These are phyloP conservation scores for Pontoporia blainvillei DNA, from an alignment of 2,113 vertebrate species.

Conservation along the genomic window DNA sequence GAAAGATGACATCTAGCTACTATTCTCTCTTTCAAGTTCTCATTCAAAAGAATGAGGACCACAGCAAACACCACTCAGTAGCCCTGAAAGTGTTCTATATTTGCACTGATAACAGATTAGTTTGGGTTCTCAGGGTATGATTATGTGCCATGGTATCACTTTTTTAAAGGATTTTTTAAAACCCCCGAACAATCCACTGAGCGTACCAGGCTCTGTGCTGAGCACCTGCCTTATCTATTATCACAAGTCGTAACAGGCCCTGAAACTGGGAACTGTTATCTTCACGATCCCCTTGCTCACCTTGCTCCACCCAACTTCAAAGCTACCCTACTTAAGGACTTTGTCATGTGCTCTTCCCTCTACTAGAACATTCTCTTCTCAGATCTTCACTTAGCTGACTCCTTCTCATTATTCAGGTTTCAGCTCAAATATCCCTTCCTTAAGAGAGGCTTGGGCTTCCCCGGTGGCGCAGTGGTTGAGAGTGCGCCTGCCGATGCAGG, in stretches of 20 bases:
- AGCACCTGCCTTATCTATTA: neutral
- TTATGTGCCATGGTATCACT: neutral
- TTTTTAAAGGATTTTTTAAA: neutral
- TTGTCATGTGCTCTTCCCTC: neutral
- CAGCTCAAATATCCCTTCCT: neutral
- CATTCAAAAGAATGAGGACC: neutral
- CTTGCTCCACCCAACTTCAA: neutral
- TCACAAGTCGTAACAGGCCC: no score
- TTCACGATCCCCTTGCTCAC: neutral
- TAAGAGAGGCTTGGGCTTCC: no score
- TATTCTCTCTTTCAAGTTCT: neutral
- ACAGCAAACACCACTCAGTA: neutral
- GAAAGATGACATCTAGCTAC: neutral
- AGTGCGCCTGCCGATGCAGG: no score
- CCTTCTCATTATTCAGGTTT: neutral
- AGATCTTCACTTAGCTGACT: neutral
- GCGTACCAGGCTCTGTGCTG: neutral
- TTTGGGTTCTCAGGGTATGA: neutral
- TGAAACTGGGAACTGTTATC: neutral
- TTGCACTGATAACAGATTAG: neutral
- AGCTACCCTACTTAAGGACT: neutral
- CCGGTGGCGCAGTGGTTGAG: no score
- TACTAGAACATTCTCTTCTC: neutral
- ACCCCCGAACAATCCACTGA: neutral
- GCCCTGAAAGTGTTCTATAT: neutral